phyloP scores from a whole-genome alignment of 64 coral and sea anemone genomes.

The Actinia equina region DNA sequence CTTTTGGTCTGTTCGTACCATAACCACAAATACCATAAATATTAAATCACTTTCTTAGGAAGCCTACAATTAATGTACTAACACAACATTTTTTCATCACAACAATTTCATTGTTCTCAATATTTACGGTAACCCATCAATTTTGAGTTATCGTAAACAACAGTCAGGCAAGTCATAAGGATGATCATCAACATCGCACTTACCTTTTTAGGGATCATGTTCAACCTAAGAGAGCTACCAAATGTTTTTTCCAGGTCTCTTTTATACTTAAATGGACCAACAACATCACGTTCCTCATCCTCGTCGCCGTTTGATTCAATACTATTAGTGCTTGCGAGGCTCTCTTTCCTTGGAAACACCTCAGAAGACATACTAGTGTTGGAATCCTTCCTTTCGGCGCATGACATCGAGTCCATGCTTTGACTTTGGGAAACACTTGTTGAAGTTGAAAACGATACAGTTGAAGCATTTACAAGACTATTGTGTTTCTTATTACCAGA shows the following conservation, averaged over 20 bases:
- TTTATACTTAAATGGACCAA: slow-evolving; percentile 73
- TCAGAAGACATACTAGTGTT: slow-evolving; percentile 30
- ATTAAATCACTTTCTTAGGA: too few relatives aligned
- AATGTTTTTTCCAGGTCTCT: slow-evolving; percentile 67
- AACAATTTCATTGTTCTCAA: too few relatives aligned
- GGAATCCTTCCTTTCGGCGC: slow-evolving; percentile 51
- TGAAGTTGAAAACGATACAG: not conserved
- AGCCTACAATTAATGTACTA: too few relatives aligned
- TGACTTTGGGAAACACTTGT: not conserved
- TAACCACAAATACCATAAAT: too few relatives aligned
- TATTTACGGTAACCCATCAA: too few relatives aligned
- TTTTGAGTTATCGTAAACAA: too few relatives aligned
- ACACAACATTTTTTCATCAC: too few relatives aligned
- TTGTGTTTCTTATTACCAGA: not conserved
- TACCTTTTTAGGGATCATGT: slow-evolving; percentile 60
- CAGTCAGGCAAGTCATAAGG: too few relatives aligned
- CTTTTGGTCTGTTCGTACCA: too few relatives aligned
- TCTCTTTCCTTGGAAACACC: slow-evolving; percentile 64
- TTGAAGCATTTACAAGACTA: not conserved
- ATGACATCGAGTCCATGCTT: not conserved
- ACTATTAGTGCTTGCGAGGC: slow-evolving; percentile 81
- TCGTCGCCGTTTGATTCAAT: slow-evolving; percentile 74
- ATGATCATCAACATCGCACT: not conserved
- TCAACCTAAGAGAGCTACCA: slow-evolving; percentile 62
- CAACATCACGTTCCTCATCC: slow-evolving; percentile 79